phyloP scores from a whole-genome alignment of 1,140 invertebrate genomes.

The Steinernema khuongi region DNA sequence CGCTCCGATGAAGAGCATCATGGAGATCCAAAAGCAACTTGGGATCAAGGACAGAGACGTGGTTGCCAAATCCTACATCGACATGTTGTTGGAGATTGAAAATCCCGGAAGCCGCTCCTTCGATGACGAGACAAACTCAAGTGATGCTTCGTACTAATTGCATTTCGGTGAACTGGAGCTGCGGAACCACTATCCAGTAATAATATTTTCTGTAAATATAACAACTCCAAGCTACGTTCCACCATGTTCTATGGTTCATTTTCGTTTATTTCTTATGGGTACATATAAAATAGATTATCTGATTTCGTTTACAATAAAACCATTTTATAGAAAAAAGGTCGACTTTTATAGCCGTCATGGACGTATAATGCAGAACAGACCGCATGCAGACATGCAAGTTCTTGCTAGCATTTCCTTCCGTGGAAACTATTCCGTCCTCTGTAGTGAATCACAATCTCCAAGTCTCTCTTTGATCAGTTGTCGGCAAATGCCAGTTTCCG shows the following conservation, averaged over 20 bases:
- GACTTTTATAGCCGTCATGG: too few relatives aligned
- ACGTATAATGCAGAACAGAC: too few relatives aligned
- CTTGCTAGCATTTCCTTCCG: too few relatives aligned
- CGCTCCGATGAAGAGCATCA: background rate
- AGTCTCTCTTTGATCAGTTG: too few relatives aligned
- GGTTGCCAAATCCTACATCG: background rate
- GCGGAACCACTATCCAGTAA: background rate
- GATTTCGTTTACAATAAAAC: too few relatives aligned
- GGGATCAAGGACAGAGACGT: background rate
- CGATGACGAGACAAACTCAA: constrained; percentile 2
- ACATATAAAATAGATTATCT: too few relatives aligned
- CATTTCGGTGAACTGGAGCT: background rate
- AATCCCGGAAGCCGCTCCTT: background rate
- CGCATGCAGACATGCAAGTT: too few relatives aligned
- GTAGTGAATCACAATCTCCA: too few relatives aligned
- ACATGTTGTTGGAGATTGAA: background rate
- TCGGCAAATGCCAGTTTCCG: too few relatives aligned
- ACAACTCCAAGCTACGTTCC: background rate
- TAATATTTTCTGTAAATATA: background rate
- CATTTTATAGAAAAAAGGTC: too few relatives aligned
- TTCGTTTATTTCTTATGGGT: background rate
- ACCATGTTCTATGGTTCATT: background rate
- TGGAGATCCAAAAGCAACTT: background rate
- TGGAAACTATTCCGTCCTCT: too few relatives aligned
- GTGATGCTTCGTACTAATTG: background rate